Conservation (phyloP, 2,797 vertebrate species). For the Clamator glandarius region DNA sequence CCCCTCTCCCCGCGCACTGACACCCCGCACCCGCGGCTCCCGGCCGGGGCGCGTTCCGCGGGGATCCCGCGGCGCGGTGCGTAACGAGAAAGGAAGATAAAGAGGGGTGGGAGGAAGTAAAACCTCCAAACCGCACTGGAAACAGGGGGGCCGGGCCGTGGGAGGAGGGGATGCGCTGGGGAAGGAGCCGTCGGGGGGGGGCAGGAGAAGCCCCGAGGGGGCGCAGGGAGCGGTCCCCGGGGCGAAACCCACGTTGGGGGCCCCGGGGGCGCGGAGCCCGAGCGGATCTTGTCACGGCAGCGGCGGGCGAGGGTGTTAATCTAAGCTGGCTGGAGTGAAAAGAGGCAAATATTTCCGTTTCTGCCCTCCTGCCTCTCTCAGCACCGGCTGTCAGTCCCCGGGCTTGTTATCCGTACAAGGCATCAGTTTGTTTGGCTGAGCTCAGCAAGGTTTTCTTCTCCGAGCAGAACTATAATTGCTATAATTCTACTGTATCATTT, state of each 20-base stretch:
- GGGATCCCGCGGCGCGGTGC: too few relatives aligned
- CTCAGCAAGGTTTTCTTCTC: slow-evolving; percentile 84
- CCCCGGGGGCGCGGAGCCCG: neutral
- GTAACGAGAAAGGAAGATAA: neutral
- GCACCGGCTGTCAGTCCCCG: slow-evolving; percentile 76
- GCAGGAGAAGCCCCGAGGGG: neutral
- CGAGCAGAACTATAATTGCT: slow-evolving; percentile 83
- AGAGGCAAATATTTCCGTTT: slow-evolving; percentile 73
- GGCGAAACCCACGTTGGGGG: neutral
- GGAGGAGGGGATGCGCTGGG: neutral
- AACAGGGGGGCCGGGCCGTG: neutral
- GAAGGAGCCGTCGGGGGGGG: neutral
- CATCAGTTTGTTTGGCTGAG: slow-evolving; percentile 82
- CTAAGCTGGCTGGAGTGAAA: slow-evolving; percentile 70
- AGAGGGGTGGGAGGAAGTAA: neutral
- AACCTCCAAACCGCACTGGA: neutral
- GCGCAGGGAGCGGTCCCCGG: neutral
- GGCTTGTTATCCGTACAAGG: slow-evolving; percentile 76
- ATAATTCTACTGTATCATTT: slow-evolving; percentile 84
- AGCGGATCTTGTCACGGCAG: slow-evolving; percentile 45
- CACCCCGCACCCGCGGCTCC: neutral
- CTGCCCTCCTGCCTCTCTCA: slow-evolving; percentile 78
- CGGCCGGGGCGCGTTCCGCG: neutral
- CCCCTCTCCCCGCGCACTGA: neutral
- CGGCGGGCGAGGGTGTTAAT: slow-evolving; percentile 69